Percentiles rank a stretch among this genome's conserved stretches.
phyloP scores from a whole-genome alignment of 30 jellyfish, hydroid and myxozoan genomes.

The Sanderia malayensis region DNA sequence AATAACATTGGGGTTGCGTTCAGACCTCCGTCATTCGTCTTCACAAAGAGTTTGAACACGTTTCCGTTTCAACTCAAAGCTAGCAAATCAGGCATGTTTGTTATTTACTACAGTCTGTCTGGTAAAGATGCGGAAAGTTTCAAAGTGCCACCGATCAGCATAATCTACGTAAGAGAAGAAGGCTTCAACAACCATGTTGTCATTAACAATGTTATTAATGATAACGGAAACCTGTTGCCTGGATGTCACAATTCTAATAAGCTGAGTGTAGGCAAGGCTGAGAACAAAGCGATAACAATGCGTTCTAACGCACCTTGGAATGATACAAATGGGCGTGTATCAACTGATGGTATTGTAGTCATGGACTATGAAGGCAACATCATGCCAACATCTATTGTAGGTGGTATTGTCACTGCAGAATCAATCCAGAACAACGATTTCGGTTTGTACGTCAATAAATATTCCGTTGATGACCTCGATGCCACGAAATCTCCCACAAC shows the following conservation, averaged over 20 bases:
- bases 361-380: conserved; percentile 37
- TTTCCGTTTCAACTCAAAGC: conserved; percentile 8
- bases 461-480: not conserved
- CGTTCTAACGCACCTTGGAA: conserved; percentile 56
- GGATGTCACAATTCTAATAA: conserved; percentile 27
- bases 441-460: conserved; percentile 11
- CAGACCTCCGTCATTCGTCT: conserved; percentile 25
- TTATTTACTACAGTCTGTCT: conserved; percentile 3
- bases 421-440: not conserved
- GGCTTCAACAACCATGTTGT: not conserved
- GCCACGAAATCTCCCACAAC: not conserved
- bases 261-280: not conserved
- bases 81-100: conserved; percentile 20
- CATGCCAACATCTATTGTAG: conserved; percentile 40
- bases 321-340: not conserved
- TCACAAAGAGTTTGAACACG: not conserved
- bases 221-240: conserved; percentile 21
- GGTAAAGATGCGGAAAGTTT: conserved; percentile 35
- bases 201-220: conserved; percentile 5
- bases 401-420: conserved; percentile 15
- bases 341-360: conserved; percentile 41
- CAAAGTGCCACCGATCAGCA: conserved; percentile 19
- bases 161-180: conserved; percentile 13
- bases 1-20: not conserved
- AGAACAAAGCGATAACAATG: not conserved